Evolutionary conservation across 1,140 invertebrate species (phyloP).

Genomic region (Drosophila hydei): DNA sequence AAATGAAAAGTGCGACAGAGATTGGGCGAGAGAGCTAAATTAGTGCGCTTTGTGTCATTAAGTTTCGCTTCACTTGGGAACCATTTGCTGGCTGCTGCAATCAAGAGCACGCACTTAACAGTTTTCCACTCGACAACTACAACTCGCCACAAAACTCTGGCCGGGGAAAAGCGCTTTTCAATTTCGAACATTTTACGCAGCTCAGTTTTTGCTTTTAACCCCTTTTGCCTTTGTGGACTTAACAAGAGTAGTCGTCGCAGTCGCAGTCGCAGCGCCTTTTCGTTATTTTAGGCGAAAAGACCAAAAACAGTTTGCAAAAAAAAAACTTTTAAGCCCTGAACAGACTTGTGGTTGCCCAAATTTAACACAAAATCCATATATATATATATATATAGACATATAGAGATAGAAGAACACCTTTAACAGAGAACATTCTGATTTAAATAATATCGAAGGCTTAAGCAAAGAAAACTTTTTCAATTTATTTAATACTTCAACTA

Average conservation of each 20-base stretch:
- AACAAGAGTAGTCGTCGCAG: conserved; percentile 59
- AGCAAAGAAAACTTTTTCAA: conserved; percentile 35
- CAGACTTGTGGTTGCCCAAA: conserved; percentile 41
- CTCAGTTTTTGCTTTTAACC: conserved; percentile 55
- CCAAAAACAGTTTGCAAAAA: conserved; percentile 35
- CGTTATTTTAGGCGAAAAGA: conserved; percentile 66
- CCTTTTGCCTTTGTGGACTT: conserved; percentile 65
- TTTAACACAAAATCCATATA: conserved; percentile 3
- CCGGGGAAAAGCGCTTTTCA: conserved; percentile 55
- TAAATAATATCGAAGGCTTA: not conserved
- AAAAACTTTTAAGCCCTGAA: conserved; percentile 52
- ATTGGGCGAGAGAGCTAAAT: conserved; percentile 42
- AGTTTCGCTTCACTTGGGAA: conserved; percentile 70
- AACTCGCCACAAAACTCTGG: conserved; percentile 11
- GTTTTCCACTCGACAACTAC: conserved; percentile 30
- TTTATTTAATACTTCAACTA: conserved; percentile 43
- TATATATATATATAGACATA: conserved; percentile 5
- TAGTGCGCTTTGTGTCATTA: conserved; percentile 80
- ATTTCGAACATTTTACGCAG: conserved; percentile 62
- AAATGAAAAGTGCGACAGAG: conserved; percentile 3
- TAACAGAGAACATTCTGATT: not conserved
- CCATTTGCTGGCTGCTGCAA: conserved; percentile 65
- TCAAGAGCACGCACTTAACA: conserved; percentile 74
- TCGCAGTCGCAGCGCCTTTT: conserved; percentile 52
- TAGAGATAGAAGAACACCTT: not conserved